Evolutionary conservation across 1,140 invertebrate genomes (phyloP), one percentile per base, ranked within the genome.

Genomic region (Drosophila tropicalis): DNA sequence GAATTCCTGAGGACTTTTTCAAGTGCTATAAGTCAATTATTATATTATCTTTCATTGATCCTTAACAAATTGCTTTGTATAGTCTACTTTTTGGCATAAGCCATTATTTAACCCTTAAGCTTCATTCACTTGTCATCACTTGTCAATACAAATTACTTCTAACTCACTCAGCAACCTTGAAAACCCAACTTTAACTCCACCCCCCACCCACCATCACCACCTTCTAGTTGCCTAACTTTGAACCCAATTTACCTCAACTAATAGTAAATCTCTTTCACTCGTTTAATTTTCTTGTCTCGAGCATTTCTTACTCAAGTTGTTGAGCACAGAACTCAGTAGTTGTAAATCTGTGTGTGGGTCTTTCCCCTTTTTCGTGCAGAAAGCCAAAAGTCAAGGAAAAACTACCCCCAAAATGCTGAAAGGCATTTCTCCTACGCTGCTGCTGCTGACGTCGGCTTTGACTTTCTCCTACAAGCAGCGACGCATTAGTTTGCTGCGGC

Each of bases 401-500:
- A 89, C 82, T 80, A 89, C 83, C 83, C 83, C 58, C 69, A 57
- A 58, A 29, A 41, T 32, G 40, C 25, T 32, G 39, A 44, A 61
- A 77, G 44, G 39, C 72, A 73, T 76, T 83, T 87, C 83, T 80
- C 83, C 83, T 80, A 76, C 76, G 71, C 80, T 76, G 84, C 70
- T 39, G 36, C 73, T 12, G 47, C 54, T 15, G 22, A 25, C 22
- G 15, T 12, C 67, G 44, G 62, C 72, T 36, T 56, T 69, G 67
- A 58, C 67, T 77, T 81, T 81, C 79, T 81, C 79, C 79, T 74
- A 56, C 39, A 19, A 70, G 67, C 79, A 74, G 79, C 82, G 82
- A 55, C 69, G 83, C 76, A 83, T 71, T 89, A 89, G 83, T 87
- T 87, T 79, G 83, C 83, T 72, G 82, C 82, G 79, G 70, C 60